Conservation (phyloP, 2,797 vertebrate genomes). For the Sebastes matsubarae region DNA sequence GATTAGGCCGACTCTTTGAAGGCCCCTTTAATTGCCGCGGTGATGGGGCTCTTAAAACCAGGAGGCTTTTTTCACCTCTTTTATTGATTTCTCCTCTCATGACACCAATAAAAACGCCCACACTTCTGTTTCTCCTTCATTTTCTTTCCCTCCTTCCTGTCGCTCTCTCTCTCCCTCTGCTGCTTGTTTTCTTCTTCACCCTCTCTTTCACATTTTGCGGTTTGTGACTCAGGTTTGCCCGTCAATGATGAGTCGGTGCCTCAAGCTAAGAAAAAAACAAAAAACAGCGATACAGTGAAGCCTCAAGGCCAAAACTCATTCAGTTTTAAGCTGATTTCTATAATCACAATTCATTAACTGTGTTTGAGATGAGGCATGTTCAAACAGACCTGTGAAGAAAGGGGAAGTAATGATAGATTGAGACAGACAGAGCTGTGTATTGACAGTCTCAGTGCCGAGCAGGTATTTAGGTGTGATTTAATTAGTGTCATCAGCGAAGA, state of each 20-base stretch:
- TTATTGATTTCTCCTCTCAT: constrained; percentile 79
- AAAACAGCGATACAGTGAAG: background rate
- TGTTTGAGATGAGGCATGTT: background rate
- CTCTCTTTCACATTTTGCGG: constrained; percentile 4
- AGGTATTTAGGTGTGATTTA: constrained; percentile 34
- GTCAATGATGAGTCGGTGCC: background rate
- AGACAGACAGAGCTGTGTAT: background rate
- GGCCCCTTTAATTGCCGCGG: constrained; percentile 74
- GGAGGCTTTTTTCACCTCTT: constrained; percentile 62
- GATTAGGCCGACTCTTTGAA: constrained; percentile 81
- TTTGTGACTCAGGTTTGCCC: background rate
- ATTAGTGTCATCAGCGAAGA: constrained; percentile 21
- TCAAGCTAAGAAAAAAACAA: background rate
- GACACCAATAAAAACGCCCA: constrained; percentile 75
- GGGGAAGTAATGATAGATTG: background rate
- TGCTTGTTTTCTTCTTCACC: constrained; percentile 1
- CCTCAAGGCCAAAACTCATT: background rate
- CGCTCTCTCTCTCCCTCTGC: constrained; percentile 33
- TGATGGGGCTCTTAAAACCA: constrained; percentile 71
- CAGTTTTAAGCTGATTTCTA: background rate
- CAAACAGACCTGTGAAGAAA: constrained; percentile 5
- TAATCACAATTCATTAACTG: background rate
- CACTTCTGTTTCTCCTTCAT: constrained; percentile 49
- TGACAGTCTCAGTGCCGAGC: constrained; percentile 7
- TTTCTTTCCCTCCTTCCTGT: constrained; percentile 17